Conservation (phyloP, 2,797 vertebrate genomes). For the Leontocebus nigricollis region DNA sequence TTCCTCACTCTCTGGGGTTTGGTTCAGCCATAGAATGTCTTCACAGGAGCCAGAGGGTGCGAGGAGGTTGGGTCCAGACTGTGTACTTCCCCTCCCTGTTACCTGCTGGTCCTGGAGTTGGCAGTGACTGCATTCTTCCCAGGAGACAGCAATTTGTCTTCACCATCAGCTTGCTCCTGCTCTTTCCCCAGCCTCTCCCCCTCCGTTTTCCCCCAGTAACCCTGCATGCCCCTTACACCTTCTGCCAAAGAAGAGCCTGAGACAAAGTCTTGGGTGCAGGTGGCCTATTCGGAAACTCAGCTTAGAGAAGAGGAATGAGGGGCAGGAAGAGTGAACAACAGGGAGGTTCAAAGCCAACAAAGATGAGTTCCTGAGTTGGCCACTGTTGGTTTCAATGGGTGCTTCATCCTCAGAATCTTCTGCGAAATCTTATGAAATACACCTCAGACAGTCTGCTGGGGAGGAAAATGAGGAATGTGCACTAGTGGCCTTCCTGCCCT, state of each 20-base stretch:
- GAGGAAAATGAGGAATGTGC: neutral
- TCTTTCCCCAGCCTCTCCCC: neutral
- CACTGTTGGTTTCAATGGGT: neutral
- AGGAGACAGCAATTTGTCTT: neutral
- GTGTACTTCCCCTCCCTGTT: neutral
- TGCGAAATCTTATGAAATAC: neutral
- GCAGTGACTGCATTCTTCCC: neutral
- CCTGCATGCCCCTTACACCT: neutral
- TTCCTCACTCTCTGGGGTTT: neutral
- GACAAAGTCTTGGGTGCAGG: neutral
- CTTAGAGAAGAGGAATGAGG: neutral
- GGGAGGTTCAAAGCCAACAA: neutral
- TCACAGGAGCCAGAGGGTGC: neutral
- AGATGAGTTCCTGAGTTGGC: neutral
- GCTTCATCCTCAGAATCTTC: neutral
- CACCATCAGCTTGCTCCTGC: too few relatives aligned
- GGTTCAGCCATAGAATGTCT: neutral
- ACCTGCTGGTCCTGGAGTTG: neutral
- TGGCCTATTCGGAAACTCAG: neutral
- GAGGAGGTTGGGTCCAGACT: neutral
- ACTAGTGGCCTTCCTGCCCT: accelerated
- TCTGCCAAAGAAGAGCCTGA: neutral
- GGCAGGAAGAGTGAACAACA: neutral
- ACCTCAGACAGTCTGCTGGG: neutral
- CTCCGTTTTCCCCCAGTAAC: neutral